Base-by-base conservation (phyloP, 1,140 invertebrate species). In the Drosophila carrolli region DNA sequence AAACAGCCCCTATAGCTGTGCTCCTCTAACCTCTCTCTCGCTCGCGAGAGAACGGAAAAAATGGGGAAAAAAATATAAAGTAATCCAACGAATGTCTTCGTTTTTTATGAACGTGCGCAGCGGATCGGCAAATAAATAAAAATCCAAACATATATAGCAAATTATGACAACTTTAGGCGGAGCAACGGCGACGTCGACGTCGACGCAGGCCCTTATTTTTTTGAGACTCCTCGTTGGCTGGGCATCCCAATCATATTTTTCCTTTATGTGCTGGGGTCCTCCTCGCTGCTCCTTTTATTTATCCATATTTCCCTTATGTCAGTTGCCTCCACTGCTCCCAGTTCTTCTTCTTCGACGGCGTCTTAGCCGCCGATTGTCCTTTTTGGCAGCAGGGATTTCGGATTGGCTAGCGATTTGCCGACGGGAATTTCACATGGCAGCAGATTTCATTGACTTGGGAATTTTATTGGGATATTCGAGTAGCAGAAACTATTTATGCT, bases 91-190 rank as follows among this genome's bases (percentile, higher is more conserved):
- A 54, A 53, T 61, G 65, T 68, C 65, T 68, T 68, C 65, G 65
- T 68, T 82, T 81, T 79, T 81, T 81, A 81, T 75, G 60, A 78
- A 70, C 51, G 75, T 74, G 59, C 58, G 75, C 75, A 84, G 51
- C 77, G 67, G 83, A 75, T 83, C 82, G 74, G 57, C 83, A 79
- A 88, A 86, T 83, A 88, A 89, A 88, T 88, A 88, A 88, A 68
- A 86, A 83, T 63, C 29, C 29, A 32, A 32, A 70, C 82, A 81
- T 63, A 72, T 68, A 68, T 43, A 75, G 84, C 81, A 90, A 91
- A 90, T 91, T 91, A 91, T 91, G 90, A 91, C 90, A 91, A 88
- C 80, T 81, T 85, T 88, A 91, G 90, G 90, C 90, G 90, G 90
- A 90, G 90, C 85, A 84, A 91, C 60, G 46, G 44, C 66, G 41